Percentiles rank a stretch among this genome's conserved stretches.
phyloP scores from a whole-genome alignment of 1,140 invertebrate genomes.

The Dendrolimus kikuchii region DNA sequence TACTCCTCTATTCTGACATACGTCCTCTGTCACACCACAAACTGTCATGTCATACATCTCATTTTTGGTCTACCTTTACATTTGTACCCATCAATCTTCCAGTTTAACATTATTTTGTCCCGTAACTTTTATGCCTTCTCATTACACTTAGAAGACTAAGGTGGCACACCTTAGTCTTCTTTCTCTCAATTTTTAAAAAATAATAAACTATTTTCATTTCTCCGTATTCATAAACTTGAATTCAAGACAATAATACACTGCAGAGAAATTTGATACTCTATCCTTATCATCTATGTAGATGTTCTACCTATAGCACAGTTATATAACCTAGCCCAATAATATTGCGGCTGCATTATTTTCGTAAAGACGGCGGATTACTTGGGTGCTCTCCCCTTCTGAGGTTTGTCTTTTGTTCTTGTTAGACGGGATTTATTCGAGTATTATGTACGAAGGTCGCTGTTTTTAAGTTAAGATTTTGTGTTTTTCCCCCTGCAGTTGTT shows the following conservation, averaged over 20 bases:
- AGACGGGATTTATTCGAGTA: conserved; percentile 24
- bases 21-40: no score
- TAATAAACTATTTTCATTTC: no score
- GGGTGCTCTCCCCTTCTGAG: conserved; percentile 16
- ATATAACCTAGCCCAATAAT: conserved; percentile 24
- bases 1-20: no score
- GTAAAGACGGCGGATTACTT: conserved; percentile 25
- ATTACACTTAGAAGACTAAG: no score
- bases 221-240: no score
- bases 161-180: no score
- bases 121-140: no score
- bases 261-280: conserved; percentile 16
- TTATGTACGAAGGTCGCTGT: conserved; percentile 18
- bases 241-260: neutral
- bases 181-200: no score
- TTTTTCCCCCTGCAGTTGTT: conserved; percentile 1
- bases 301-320: conserved; percentile 4
- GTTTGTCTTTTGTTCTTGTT: conserved; percentile 34
- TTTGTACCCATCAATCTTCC: no score
- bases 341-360: conserved; percentile 26
- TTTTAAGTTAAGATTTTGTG: conserved; percentile 17
- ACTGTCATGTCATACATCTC: no score
- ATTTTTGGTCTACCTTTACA: no score
- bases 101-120: no score
- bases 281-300: conserved; percentile 1